Evolutionary conservation across 2,113 vertebrate genomes (phyloP).

Genomic region (Syngnathus floridae): DNA sequence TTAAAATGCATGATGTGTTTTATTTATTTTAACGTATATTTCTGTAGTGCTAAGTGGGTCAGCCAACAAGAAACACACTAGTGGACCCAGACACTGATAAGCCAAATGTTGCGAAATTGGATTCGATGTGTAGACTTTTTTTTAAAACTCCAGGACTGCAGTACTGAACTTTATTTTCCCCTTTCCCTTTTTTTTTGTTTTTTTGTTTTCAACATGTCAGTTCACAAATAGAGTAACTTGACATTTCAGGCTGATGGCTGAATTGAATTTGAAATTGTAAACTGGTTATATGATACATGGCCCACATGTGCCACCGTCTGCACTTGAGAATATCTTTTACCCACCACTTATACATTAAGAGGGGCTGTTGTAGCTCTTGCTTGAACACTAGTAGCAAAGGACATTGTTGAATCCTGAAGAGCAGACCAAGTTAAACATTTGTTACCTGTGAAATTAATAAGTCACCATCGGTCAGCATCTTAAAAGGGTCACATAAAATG

Average conservation of each 20-base stretch:
- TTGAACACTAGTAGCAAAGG: not conserved
- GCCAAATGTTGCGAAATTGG: conserved; percentile 9
- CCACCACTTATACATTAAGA: not conserved
- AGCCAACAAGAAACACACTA: not conserved
- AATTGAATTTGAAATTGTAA: not conserved
- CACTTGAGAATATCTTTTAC: not conserved
- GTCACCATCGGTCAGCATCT: not conserved
- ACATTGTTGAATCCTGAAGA: not conserved
- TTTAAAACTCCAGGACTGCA: not conserved
- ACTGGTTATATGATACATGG: not conserved
- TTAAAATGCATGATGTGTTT: not conserved
- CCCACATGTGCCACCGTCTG: not conserved
- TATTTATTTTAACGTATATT: not conserved
- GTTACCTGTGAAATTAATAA: not conserved
- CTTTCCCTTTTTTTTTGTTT: not conserved
- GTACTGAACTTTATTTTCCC: not conserved
- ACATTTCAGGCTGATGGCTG: not conserved
- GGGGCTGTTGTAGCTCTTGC: not conserved
- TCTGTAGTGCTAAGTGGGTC: not conserved
- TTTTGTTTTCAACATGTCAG: not conserved
- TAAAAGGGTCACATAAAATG: not conserved
- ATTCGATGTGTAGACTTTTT: not conserved
- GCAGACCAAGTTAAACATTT: conserved; percentile 2
- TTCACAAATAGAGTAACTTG: not conserved
- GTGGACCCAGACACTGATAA: not conserved